phyloP scores from a whole-genome alignment of 2,888 invertebrate species.

The Drosophila diplacantha region DNA sequence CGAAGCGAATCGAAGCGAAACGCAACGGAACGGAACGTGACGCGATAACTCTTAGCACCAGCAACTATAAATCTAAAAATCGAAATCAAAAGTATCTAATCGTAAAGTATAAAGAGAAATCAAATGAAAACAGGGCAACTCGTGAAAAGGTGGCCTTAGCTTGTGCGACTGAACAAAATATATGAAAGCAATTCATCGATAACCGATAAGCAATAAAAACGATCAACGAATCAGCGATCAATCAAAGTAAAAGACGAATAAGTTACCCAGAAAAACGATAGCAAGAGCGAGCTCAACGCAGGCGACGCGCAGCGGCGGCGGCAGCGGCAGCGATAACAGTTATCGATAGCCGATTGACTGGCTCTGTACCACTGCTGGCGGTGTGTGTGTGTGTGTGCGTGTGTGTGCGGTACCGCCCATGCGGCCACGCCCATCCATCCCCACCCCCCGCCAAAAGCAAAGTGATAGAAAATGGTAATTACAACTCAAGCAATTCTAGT shows the following conservation, averaged over 20 bases:
- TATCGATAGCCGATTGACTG: conserved; percentile 40
- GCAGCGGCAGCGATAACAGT: conserved; percentile 28
- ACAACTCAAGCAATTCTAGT: conserved; percentile 68
- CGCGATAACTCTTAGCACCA: conserved; percentile 36
- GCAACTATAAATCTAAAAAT: conserved; percentile 44
- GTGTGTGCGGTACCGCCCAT: conserved; percentile 71
- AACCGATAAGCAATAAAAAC: conserved; percentile 41
- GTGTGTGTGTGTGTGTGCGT: conserved; percentile 69
- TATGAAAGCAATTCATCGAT: conserved; percentile 34
- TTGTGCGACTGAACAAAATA: conserved; percentile 63
- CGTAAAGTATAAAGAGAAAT: conserved; percentile 18
- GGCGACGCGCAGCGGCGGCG: conserved; percentile 29
- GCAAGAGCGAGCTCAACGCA: conserved; percentile 26
- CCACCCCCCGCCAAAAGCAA: conserved; percentile 60
- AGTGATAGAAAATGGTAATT: conserved; percentile 77
- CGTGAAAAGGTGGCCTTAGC: conserved; percentile 65
- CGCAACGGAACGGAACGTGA: conserved; percentile 28
- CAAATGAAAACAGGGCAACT: conserved; percentile 43
- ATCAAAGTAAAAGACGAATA: conserved; percentile 21
- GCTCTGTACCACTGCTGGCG: conserved; percentile 53
- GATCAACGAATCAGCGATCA: conserved; percentile 37
- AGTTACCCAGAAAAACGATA: conserved; percentile 27
- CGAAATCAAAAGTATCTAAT: conserved; percentile 16
- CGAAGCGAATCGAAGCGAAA: not conserved
- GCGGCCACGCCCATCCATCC: conserved; percentile 69